Evolutionary conservation across 1,140 invertebrate genomes (phyloP), one percentile per base, ranked within the genome.

Genomic region (Pogonognathellus flavescens): DNA sequence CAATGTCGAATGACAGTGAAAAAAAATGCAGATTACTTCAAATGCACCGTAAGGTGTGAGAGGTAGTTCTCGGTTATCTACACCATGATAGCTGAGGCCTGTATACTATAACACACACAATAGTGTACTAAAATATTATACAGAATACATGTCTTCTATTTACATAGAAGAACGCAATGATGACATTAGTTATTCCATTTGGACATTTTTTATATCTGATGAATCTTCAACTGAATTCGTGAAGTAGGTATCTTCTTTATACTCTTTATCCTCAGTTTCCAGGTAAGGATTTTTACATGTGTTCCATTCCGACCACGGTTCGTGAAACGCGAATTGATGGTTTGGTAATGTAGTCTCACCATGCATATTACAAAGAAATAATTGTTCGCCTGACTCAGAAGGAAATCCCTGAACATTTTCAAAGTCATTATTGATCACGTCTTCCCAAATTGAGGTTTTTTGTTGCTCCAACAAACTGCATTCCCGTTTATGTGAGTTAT

Each of bases 221-320:
- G 14, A 66, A 20, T 66, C 5, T 25, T 11, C 5, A 22, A 13
- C 2, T 25, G 10, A 25, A 11, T 11, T 31, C 0, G 22, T 11
- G 11, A 10, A 55, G 11, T 14, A 10, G 53, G 11, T 3, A 55
- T 14, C 16, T 11, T 55, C 20, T 9, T 25, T 20, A 4, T 22
- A n/a, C 18, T 20, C 59, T 20, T 60, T n/a, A 60, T 10, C 22
- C 25, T 66, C 62, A 10, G 6, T 14, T 25, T 7, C 25, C 20
- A 11, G 4, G 25, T 66, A 66, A 66, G 62, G 62, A 66, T 66
- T 66, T 66, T 66, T 25, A 6, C 62, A 66, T 0, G 62, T 66
- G 22, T 13, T 25, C 62, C 59, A 60, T 20, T 60, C 59, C 11
- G 25, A 31, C 4, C 14, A 10, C 9, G 22, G 13, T 66, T 66